A percentile compares a stretch with the other conserved stretches of the same genome.
Conservation (phyloP, 2,888 invertebrate genomes). For the Diplazon laetatorius region DNA sequence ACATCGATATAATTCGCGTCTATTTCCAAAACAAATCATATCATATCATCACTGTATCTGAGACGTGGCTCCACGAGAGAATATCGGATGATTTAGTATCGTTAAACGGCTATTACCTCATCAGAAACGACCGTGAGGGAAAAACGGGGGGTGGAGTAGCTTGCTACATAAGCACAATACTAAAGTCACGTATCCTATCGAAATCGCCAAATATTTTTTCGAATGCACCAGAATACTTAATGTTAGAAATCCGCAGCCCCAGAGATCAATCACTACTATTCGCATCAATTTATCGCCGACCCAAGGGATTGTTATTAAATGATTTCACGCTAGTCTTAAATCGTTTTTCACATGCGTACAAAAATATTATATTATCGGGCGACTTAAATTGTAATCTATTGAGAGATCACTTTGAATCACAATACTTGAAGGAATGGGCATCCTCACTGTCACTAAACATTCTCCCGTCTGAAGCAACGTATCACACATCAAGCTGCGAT, state of each 20-base stretch:
- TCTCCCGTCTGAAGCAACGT: neutral
- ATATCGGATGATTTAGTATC: neutral
- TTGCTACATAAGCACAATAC: slow-evolving; percentile 3
- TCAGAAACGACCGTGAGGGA: slow-evolving; percentile 6
- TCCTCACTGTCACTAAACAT: neutral
- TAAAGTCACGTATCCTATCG: neutral
- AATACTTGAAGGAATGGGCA: neutral
- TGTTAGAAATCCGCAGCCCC: neutral
- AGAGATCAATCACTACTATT: neutral
- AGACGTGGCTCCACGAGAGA: neutral
- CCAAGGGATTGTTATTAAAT: neutral
- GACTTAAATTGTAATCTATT: slow-evolving; percentile 16
- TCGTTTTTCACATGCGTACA: neutral
- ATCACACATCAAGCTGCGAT: neutral
- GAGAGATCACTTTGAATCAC: neutral
- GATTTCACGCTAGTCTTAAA: neutral
- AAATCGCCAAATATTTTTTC: neutral
- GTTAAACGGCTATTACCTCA: neutral
- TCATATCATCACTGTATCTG: slow-evolving; percentile 3
- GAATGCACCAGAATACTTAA: slow-evolving; percentile 9
- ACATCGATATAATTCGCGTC: neutral
- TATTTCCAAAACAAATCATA: neutral
- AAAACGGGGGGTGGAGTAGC: slow-evolving; percentile 27
- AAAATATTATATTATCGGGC: slow-evolving; percentile 11
- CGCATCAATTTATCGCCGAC: slow-evolving; percentile 13